Evolutionary conservation across 2,797 vertebrate species (phyloP), one percentile per base, ranked within the genome.

Genomic region (Pantherophis alleghaniensis): DNA sequence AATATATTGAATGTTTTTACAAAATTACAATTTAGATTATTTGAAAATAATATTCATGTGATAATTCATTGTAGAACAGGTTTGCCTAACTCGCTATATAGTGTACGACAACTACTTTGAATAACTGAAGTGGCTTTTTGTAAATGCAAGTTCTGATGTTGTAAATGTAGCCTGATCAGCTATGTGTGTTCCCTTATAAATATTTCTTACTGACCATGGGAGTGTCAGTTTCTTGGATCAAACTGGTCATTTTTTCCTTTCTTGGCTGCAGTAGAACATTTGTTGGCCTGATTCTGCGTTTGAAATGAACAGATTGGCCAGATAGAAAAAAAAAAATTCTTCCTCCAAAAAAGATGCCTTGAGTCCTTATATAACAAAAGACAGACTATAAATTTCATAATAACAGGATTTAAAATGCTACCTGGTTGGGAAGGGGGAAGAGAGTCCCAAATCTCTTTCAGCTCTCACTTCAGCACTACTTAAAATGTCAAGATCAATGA

Each of bases 11-110:
- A 74, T 9, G 32, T 28, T 88, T 7, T 66, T 89, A 91, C 26
- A 47, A 83, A 12, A 32, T 89, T 94, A 22, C 51, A 79, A 14
- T 24, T 94, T 86, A 57, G 56, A 26, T 16, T 83, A 83, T 24
- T 47, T 83, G 74, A 83, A 47, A 83, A 83, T 20, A 79, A 79
- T 24, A 79, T 42, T 22, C n/a, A 94, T 20, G 95, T 90, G 24
- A 7, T 91, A 92, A 93, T 95, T 95, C 91, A 93, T 88, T 63
- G 28, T 55, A 93, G 90, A 57, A 20, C 94, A 47, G 55, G 88
- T 92, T 37, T 94, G 87, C 60, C 51, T 66, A 53, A 11, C 1
- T 63, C 26, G 4, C 28, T 47, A 6, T 28, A 28, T 55, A 51
- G 47, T 51, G 47, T 51, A 79, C 42, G 37, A 79, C 7, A 22